These are phyloP conservation scores for Dipus sagitta DNA, from an alignment of 2,797 vertebrate species.

Conservation along the genomic window DNA sequence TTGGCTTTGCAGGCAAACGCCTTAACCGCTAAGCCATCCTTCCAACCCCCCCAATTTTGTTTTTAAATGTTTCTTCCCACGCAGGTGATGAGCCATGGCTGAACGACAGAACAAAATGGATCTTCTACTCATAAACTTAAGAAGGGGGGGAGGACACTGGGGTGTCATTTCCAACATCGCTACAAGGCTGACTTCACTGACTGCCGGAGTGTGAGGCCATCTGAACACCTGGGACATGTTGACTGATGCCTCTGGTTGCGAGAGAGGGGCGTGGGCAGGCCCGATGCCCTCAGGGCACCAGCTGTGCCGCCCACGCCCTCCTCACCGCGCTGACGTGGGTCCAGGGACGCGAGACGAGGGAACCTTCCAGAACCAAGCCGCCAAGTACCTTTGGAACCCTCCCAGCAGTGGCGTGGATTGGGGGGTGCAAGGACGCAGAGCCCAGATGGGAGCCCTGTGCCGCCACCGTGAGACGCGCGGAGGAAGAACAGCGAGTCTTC, in stretches of 20 bases:
- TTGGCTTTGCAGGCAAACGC: too few species aligned
- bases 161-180: too few species aligned
- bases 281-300: not conserved
- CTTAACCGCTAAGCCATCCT: too few species aligned
- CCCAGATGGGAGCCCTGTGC: not conserved
- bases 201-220: too few species aligned
- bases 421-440: not conserved
- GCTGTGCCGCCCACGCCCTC: not conserved
- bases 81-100: not conserved
- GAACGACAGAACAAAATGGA: not conserved
- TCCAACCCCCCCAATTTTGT: too few species aligned
- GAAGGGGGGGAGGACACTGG: too few species aligned
- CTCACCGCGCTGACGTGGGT: too few species aligned
- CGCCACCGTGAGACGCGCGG: not conserved
- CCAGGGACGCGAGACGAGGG: not conserved
- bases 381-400: not conserved
- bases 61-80: too few species aligned
- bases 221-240: too few species aligned
- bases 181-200: too few species aligned
- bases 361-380: not conserved
- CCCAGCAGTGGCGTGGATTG: not conserved
- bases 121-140: not conserved
- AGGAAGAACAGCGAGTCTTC: not conserved
- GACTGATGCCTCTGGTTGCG: not conserved
- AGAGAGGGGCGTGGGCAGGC: not conserved